Conservation (phyloP, 1,140 invertebrate species). For the Ptiloglossa arizonensis region DNA sequence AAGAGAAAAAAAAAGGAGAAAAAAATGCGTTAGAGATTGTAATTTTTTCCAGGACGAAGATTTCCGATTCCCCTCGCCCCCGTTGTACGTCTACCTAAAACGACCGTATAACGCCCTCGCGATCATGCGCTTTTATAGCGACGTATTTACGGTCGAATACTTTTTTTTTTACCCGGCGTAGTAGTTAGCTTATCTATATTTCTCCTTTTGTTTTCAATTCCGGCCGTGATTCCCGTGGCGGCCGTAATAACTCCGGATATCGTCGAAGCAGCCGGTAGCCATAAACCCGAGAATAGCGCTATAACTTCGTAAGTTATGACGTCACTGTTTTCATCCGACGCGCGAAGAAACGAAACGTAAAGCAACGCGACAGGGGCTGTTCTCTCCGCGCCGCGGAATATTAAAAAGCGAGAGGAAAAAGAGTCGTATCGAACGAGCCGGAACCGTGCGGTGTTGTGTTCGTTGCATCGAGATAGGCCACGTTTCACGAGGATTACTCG, state of each 20-base stretch:
- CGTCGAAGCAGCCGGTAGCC: constrained; percentile 41
- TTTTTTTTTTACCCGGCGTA: not conserved
- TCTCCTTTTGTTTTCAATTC: constrained; percentile 46
- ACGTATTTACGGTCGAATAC: constrained; percentile 6
- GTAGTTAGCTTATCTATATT: constrained; percentile 16
- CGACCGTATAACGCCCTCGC: not conserved
- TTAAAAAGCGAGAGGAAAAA: not conserved
- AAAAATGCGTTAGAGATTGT: no score
- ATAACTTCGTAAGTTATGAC: constrained; percentile 54
- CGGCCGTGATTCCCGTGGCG: constrained; percentile 18
- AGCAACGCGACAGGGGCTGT: not conserved
- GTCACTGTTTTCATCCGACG: constrained; percentile 27
- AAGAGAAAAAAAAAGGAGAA: no score
- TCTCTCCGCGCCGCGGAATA: not conserved
- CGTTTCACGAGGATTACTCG: not conserved
- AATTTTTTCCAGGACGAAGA: no score
- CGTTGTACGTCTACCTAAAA: no score
- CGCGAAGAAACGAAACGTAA: not conserved
- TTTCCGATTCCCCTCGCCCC: no score
- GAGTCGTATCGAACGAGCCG: not conserved
- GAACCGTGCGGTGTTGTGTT: not conserved
- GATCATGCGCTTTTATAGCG: constrained; percentile 28
- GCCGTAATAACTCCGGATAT: constrained; percentile 44
- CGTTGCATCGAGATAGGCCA: not conserved
- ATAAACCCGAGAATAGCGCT: constrained; percentile 55